Evolutionary conservation across 2,113 vertebrate genomes (phyloP), one percentile per base, ranked within the genome.

Genomic region (Anguilla japonica): DNA sequence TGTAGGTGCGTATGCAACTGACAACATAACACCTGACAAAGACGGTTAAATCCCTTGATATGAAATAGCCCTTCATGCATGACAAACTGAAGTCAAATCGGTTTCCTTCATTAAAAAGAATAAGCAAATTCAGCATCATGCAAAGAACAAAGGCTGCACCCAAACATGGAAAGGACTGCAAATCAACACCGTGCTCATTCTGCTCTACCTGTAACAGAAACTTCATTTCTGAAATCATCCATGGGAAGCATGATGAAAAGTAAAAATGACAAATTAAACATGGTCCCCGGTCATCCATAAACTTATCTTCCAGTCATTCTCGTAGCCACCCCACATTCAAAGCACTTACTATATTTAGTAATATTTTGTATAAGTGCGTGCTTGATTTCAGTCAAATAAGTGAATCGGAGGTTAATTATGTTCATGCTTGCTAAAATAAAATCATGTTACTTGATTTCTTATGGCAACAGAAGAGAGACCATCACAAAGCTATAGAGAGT

Each of bases 211-310:
- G 71, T 7, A n/a, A 75, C 71, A 75, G 43, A 46, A 75, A 75
- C 71, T 75, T 75, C 71, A 75, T 75, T 75, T 75, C 71, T 75
- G 71, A 75, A 75, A 75, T 9, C 11, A 34, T 75, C 71, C 71
- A 75, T 75, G 71, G 71, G 71, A 75, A 34, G 71, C 71, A 75
- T n/a, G 9, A 29, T n/a, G 71, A 34, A 34, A 75, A 29, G n/a
- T 29, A 29, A 75, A 67, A 75, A 75, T 22, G 60, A 75, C 15
- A 75, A 75, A 75, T 75, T n/a, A 75, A n/a, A 29, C 71, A 29
- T 75, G n/a, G 29, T 75, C 11, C 71, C 71, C 13, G 11, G 26
- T 75, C 9, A 34, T n/a, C 16, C 9, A n/a, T n/a, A 71, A 22
- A n/a, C 26, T 9, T 1, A 26, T 7, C 9, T 75, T 53, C 50